A percentile compares a stretch with the other conserved stretches of the same genome.
These are phyloP conservation scores for Theodoxus fluviatilis DNA, from an alignment of 2,888 invertebrate species.

Conservation along the genomic window DNA sequence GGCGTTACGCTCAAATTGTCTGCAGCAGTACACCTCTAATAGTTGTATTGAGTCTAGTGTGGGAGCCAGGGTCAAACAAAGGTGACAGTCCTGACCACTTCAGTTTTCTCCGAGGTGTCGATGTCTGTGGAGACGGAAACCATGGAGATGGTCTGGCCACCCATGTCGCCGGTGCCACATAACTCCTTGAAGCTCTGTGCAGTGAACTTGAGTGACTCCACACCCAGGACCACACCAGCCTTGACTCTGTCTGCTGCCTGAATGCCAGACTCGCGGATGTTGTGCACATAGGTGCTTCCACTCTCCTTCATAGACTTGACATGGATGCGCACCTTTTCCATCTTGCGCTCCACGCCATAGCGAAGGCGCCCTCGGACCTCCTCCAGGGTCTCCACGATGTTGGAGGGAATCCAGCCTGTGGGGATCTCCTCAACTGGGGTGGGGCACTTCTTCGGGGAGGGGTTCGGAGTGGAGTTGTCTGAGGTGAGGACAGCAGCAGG, in stretches of 20 bases:
- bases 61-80: slow-evolving; percentile 33
- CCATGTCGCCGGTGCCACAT: slow-evolving; percentile 62
- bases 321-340: slow-evolving; percentile 49
- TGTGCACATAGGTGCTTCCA: slow-evolving; percentile 51
- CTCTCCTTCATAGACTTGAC: slow-evolving; percentile 43
- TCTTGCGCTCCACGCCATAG: slow-evolving; percentile 49
- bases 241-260: slow-evolving; percentile 51
- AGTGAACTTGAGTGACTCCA: slow-evolving; percentile 59
- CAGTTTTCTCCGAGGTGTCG: slow-evolving; percentile 47
- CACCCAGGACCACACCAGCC: slow-evolving; percentile 54
- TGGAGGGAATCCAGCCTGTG: slow-evolving; percentile 36
- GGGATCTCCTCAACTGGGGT: slow-evolving; percentile 36
- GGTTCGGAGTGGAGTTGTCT: slow-evolving; percentile 20
- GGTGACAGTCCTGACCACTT: slow-evolving; percentile 49
- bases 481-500: slow-evolving; percentile 30
- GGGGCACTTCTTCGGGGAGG: slow-evolving; percentile 43
- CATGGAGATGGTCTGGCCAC: slow-evolving; percentile 58
- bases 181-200: slow-evolving; percentile 61
- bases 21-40: no score
- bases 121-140: slow-evolving; percentile 57
- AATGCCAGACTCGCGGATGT: slow-evolving; percentile 51
- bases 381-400: slow-evolving; percentile 53
- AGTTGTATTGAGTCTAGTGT: no score
- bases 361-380: slow-evolving; percentile 51
- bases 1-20: no score